Evolutionary conservation across 2,888 invertebrate genomes (phyloP).

Genomic region (Trachelus stipa): DNA sequence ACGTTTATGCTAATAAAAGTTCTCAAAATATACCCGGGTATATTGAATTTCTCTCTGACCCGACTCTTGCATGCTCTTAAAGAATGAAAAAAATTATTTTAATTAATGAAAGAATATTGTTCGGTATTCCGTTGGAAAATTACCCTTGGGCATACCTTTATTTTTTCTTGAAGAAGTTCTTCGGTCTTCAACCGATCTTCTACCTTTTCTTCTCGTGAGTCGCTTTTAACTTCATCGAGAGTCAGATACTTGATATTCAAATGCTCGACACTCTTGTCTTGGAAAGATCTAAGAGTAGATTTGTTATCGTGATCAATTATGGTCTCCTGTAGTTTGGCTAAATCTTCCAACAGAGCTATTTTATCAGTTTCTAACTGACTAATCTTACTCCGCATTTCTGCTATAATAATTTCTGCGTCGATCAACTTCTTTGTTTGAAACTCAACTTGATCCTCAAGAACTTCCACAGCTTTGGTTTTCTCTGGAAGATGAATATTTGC

Average conservation of each 20-base stretch:
- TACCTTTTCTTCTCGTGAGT: background rate
- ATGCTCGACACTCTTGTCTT: background rate
- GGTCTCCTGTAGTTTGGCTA: conserved; percentile 8
- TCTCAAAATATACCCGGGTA: background rate
- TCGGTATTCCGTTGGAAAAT: background rate
- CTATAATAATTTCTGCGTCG: background rate
- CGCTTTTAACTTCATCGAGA: background rate
- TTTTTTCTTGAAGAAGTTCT: background rate
- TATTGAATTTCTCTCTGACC: background rate
- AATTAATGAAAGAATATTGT: background rate
- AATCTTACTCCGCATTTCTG: background rate
- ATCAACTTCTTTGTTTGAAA: background rate
- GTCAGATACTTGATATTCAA: background rate
- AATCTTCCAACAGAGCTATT: background rate
- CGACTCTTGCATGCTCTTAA: background rate
- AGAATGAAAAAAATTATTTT: background rate
- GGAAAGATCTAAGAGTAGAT: background rate
- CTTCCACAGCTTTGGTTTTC: conserved; percentile 43
- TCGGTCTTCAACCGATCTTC: background rate
- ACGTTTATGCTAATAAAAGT: background rate
- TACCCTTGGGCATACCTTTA: background rate
- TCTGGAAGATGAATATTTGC: conserved; percentile 47
- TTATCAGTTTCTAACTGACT: background rate
- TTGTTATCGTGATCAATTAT: background rate
- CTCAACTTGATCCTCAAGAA: conserved; percentile 50